Percentiles rank a stretch among this genome's conserved stretches.
Evolutionary conservation across 92 coral and sea anemone species (phyloP).

Genomic region (Parazoanthus darwini): DNA sequence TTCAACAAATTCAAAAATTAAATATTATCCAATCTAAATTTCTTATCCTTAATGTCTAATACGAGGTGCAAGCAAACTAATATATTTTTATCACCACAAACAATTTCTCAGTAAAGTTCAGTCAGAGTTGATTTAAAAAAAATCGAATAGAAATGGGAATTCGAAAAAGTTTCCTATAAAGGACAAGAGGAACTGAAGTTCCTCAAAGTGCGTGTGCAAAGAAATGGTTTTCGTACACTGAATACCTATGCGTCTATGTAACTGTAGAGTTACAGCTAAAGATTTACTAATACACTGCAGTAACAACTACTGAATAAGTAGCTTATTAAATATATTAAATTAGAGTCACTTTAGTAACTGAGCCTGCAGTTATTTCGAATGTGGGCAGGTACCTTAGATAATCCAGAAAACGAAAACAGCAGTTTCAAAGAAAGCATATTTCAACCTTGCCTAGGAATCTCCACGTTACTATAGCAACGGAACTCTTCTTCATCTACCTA

Average conservation of each 20-base stretch:
- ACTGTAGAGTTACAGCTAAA: too few relatives aligned
- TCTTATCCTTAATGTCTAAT: not conserved
- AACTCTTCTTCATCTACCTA: too few relatives aligned
- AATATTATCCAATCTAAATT: not conserved
- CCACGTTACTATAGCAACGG: too few relatives aligned
- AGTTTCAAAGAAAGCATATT: not conserved
- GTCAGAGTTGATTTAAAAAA: not conserved
- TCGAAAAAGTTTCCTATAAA: constrained; percentile 6
- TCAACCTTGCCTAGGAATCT: too few relatives aligned
- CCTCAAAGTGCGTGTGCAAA: not conserved
- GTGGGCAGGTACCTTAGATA: not conserved
- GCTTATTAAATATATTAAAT: not conserved
- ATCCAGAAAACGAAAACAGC: not conserved
- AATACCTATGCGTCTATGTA: not conserved
- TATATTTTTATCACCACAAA: not conserved
- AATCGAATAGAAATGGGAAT: not conserved
- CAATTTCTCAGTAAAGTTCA: not conserved
- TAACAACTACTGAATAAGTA: not conserved
- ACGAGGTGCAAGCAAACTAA: not conserved
- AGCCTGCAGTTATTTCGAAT: constrained; percentile 19
- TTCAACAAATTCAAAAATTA: not conserved
- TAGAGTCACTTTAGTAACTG: constrained; percentile 10
- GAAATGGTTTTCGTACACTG: not conserved
- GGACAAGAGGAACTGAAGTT: not conserved
- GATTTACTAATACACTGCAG: too few relatives aligned